Percentiles rank a stretch among this genome's conserved stretches.
phyloP scores from a whole-genome alignment of 1,140 invertebrate genomes.

The Globodera rostochiensis region DNA sequence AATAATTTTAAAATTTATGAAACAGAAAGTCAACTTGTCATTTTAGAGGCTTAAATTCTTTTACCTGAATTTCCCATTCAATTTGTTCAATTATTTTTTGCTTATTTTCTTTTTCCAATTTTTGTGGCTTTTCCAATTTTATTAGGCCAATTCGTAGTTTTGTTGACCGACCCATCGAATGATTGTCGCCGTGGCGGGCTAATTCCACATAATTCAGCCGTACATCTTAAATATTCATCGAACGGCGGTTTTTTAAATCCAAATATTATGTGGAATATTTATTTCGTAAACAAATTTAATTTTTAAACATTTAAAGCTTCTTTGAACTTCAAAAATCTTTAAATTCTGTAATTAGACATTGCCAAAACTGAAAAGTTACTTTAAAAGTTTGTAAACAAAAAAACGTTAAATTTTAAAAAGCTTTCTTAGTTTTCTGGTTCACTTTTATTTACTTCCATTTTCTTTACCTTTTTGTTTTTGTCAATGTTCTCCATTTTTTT shows the following conservation, averaged over 20 bases:
- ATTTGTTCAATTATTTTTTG: background rate
- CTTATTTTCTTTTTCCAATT: background rate
- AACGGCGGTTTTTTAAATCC: background rate
- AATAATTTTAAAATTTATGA: too few relatives aligned
- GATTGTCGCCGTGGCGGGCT: background rate
- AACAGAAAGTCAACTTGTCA: too few relatives aligned
- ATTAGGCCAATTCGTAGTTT: background rate
- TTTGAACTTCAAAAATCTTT: too few relatives aligned
- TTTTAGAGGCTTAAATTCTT: background rate
- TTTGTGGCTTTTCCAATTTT: background rate
- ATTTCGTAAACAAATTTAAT: too few relatives aligned
- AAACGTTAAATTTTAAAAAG: too few relatives aligned
- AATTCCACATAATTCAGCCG: conserved; percentile 8
- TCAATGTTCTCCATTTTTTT: background rate
- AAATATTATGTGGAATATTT: background rate
- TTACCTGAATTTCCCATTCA: background rate
- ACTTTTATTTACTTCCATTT: too few relatives aligned
- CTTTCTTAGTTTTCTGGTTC: too few relatives aligned
- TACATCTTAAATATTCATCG: conserved; percentile 10
- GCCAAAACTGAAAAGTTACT: too few relatives aligned
- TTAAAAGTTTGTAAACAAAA: too few relatives aligned
- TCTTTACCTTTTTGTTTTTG: too few relatives aligned
- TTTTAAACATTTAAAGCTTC: too few relatives aligned
- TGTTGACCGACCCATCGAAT: background rate
- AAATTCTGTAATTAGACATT: too few relatives aligned